These are phyloP conservation scores for Folsomia manolachei DNA, from an alignment of 2,888 invertebrate genomes.

Conservation along the genomic window DNA sequence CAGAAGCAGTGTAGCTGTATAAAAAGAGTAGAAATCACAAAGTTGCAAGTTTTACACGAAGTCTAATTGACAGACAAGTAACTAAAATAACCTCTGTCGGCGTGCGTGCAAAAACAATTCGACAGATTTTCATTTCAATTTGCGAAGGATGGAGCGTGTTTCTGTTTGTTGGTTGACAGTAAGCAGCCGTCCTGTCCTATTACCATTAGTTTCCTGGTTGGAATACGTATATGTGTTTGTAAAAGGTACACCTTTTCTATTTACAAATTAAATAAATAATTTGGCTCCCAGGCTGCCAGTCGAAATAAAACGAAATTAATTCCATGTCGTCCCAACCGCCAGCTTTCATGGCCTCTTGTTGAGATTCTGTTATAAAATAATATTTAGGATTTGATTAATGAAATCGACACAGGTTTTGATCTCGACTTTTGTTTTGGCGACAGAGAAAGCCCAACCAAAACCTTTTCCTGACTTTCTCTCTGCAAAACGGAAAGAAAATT, in stretches of 20 bases:
- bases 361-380: not conserved
- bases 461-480: not conserved
- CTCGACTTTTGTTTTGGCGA: too few species aligned
- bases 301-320: not conserved
- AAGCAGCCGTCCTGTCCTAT: not conserved
- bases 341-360: too few species aligned
- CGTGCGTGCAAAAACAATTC: not conserved
- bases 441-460: too few species aligned
- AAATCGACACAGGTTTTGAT: too few species aligned
- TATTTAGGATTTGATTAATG: not conserved
- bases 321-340: too few species aligned
- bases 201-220: not conserved
- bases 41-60: not conserved
- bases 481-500: not conserved
- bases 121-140: not conserved
- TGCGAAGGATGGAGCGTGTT: not conserved
- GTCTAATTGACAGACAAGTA: not conserved
- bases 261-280: not conserved
- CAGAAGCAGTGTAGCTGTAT: too few species aligned
- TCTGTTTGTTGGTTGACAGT: not conserved
- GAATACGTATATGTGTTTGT: not conserved
- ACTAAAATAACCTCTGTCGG: not conserved
- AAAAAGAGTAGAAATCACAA: too few species aligned
- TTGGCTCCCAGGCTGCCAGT: not conserved
- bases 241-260: not conserved